These are phyloP conservation scores for Mechanitis mazaeus DNA, from an alignment of 2,888 invertebrate species.

Conservation along the genomic window DNA sequence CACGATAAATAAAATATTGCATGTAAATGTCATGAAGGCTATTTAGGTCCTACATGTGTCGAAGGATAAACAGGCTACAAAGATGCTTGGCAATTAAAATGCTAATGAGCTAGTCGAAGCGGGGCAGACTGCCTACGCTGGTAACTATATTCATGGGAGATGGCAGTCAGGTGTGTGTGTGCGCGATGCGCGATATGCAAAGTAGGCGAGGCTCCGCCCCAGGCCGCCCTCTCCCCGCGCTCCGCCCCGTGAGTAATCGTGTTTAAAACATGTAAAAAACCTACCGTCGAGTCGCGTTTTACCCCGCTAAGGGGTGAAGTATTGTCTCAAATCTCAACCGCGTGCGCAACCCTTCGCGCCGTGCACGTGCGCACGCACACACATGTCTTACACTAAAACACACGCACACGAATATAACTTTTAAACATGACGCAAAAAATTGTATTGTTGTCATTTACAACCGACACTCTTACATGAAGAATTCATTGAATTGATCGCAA, in stretches of 20 bases:
- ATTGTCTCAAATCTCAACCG: constrained; percentile 22
- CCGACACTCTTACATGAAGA: constrained; percentile 19
- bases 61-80: not conserved
- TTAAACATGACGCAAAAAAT: constrained; percentile 26
- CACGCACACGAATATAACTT: constrained; percentile 17
- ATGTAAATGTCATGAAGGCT: no score
- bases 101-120: not conserved
- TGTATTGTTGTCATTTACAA: constrained; percentile 28
- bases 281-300: constrained; percentile 35
- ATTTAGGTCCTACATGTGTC: not conserved
- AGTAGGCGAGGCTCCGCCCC: constrained; percentile 43
- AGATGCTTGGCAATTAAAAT: not conserved
- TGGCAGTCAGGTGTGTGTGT: constrained; percentile 19
- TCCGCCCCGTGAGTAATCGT: constrained; percentile 39
- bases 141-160: constrained; percentile 7
- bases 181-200: constrained; percentile 45
- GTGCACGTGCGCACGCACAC: constrained; percentile 22
- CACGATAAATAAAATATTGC: no score
- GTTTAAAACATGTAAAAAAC: constrained; percentile 28
- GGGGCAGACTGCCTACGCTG: not conserved
- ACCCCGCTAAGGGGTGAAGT: constrained; percentile 21
- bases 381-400: not conserved
- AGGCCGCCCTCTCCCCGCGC: constrained; percentile 28
- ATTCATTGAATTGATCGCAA: constrained; percentile 19
- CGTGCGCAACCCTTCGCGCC: constrained; percentile 21